Percentiles rank a stretch among this genome's conserved stretches.
Conservation (phyloP, 1,140 invertebrate genomes). For the Drosophila grimshawi region DNA sequence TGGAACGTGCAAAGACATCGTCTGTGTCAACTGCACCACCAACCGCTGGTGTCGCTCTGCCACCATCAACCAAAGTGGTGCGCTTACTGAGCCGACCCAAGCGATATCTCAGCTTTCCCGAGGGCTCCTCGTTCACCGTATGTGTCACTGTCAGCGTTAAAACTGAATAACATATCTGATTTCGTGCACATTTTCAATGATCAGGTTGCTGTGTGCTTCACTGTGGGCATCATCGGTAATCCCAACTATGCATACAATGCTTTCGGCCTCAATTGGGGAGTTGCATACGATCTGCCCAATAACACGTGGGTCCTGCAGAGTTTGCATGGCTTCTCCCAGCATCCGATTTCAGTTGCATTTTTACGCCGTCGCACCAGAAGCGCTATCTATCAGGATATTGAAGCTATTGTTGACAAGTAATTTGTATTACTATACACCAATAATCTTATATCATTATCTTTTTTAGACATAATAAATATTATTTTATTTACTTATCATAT, state of each 20-base stretch:
- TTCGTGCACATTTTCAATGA: slow-evolving; percentile 33
- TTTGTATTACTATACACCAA: not conserved
- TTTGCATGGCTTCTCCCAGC: slow-evolving; percentile 76
- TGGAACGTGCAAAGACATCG: slow-evolving; percentile 62
- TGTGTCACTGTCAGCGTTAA: slow-evolving; percentile 29
- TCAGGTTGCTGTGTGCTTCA: slow-evolving; percentile 81
- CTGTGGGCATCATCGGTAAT: slow-evolving; percentile 82
- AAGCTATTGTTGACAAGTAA: slow-evolving; percentile 85
- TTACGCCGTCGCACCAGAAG: slow-evolving; percentile 86
- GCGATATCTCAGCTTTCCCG: slow-evolving; percentile 84
- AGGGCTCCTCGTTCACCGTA: slow-evolving; percentile 83
- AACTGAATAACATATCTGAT: slow-evolving; percentile 4
- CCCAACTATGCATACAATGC: slow-evolving; percentile 72
- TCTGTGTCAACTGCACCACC: slow-evolving; percentile 13
- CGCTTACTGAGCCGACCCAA: slow-evolving; percentile 65
- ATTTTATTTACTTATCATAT: no score
- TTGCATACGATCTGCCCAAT: slow-evolving; percentile 90
- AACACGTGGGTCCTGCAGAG: slow-evolving; percentile 87
- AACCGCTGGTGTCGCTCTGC: not conserved
- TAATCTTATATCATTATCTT: slow-evolving; percentile 50
- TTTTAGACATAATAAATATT: no score
- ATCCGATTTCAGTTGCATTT: slow-evolving; percentile 85
- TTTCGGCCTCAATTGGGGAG: slow-evolving; percentile 88
- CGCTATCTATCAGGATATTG: slow-evolving; percentile 86
- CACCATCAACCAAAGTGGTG: slow-evolving; percentile 36